Evolutionary conservation across 2,888 invertebrate species (phyloP).

Genomic region (Nymphalis c-album): DNA sequence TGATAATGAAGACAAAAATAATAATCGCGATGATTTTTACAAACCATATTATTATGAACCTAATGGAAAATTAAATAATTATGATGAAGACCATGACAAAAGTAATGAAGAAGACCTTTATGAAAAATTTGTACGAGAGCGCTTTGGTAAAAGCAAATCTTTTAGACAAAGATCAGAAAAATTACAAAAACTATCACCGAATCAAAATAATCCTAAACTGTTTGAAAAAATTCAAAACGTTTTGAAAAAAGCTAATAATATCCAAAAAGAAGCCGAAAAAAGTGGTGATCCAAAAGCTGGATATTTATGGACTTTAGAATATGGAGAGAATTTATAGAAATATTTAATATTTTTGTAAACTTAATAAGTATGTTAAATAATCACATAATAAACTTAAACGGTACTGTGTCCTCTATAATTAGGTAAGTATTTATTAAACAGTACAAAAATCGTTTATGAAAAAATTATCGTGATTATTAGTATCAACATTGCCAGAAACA

Average conservation of each 20-base stretch:
- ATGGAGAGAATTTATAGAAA: conserved; percentile 64
- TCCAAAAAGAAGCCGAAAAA: conserved; percentile 64
- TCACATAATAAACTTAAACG: neutral
- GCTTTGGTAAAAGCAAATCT: conserved; percentile 68
- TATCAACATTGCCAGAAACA: too few species aligned
- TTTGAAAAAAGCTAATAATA: conserved; percentile 66
- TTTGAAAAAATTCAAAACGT: conserved; percentile 61
- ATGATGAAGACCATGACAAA: conserved; percentile 42
- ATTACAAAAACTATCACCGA: conserved; percentile 45
- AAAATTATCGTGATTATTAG: too few species aligned
- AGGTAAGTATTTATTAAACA: too few species aligned
- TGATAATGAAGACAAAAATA: conserved; percentile 34
- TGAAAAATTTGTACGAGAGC: conserved; percentile 74
- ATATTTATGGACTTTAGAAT: conserved; percentile 80
- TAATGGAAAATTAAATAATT: conserved; percentile 28
- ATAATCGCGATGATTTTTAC: conserved; percentile 42
- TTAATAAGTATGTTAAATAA: conserved; percentile 10
- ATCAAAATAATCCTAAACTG: conserved; percentile 56
- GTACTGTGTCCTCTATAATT: too few species aligned
- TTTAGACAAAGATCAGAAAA: conserved; percentile 61
- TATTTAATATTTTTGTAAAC: conserved; percentile 5
- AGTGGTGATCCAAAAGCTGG: conserved; percentile 73
- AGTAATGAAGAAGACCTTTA: conserved; percentile 61
- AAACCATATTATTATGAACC: conserved; percentile 24
- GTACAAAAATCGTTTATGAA: too few species aligned